Base-by-base conservation (phyloP, 2,888 invertebrate genomes). In the Caenorhabditis imperialis region DNA sequence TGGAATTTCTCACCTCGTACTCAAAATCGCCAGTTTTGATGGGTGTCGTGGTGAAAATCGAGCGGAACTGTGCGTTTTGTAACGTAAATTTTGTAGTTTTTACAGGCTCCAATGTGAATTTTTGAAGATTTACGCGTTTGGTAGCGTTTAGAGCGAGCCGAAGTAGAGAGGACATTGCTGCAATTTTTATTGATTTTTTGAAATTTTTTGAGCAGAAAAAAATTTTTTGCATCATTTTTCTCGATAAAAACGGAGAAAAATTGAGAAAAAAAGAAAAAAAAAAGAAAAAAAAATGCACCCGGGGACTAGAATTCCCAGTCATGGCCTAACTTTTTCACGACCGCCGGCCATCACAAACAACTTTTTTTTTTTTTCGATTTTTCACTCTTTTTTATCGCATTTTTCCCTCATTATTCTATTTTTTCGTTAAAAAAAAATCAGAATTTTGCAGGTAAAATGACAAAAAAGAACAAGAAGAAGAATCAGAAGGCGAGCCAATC, bases 11-110 rank as follows among this genome's bases (percentile, higher is more conserved):
- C 16, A 70, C 75, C 51, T 75, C 71, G 42, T 75, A 75, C 53
- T 75, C 75, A 57, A 42, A 75, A 61, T 75, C 75, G 14, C 75
- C 75, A 6, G 45, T 62, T 58, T 69, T 74, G 53, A n/a, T 44
- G 12, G 58, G 22, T 23, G 2, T 23, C 14, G 61, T 55, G 22
- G 44, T 35, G n/a, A 50, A 35, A 14, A 73, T 23, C 1, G 37
- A 42, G 12, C 73, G 57, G 22, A 55, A 27, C 61, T 70, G 70
- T 22, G 45, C 22, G 10, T 23, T 20, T n/a, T n/a, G n/a, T n/a
- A n/a, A n/a, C n/a, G n/a, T n/a, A n/a, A n/a, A n/a, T n/a, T n/a
- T n/a, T n/a, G n/a, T n/a, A n/a, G n/a, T n/a, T n/a, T n/a, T n/a
- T n/a, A n/a, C n/a, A n/a, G n/a, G n/a, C n/a, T n/a, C n/a, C n/a